These are phyloP conservation scores for Potamarius usumacintae DNA, from an alignment of 2,113 vertebrate genomes.

Conservation along the genomic window DNA sequence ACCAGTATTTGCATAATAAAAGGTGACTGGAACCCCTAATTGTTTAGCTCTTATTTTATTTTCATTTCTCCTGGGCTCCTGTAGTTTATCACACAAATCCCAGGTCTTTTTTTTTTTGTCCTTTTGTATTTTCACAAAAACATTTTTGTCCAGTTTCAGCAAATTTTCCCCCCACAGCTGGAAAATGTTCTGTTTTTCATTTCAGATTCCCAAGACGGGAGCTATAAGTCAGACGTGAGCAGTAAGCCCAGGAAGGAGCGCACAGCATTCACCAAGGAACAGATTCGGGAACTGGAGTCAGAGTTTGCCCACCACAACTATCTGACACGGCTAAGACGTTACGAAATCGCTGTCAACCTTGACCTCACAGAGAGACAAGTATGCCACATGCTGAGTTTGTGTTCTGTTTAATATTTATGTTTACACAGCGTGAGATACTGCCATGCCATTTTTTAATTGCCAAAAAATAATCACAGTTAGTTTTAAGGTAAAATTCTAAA, in stretches of 20 bases:
- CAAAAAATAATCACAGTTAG: neutral
- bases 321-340: conserved; percentile 89
- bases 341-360: conserved; percentile 93
- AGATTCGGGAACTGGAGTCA: conserved; percentile 91
- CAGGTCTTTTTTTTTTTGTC: conserved; percentile 11
- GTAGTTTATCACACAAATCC: conserved; percentile 58
- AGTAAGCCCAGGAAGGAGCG: conserved; percentile 93
- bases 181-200: conserved; percentile 69
- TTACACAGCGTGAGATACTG: neutral
- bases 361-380: conserved; percentile 97
- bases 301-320: conserved; percentile 96
- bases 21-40: conserved; percentile 57
- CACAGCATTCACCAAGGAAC: conserved; percentile 93
- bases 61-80: conserved; percentile 54
- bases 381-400: conserved; percentile 48
- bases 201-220: conserved; percentile 89
- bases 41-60: conserved; percentile 55
- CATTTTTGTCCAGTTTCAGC: conserved; percentile 19
- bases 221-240: conserved; percentile 88
- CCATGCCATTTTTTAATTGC: neutral
- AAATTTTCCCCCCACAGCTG: conserved; percentile 56
- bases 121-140: conserved; percentile 28
- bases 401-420: conserved; percentile 18
- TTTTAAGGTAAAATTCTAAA: neutral
- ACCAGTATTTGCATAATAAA: conserved; percentile 51